A percentile compares a stretch with the other conserved stretches of the same genome.
These are phyloP conservation scores for Pagrus major DNA, from an alignment of 2,113 vertebrate species.

Conservation along the genomic window DNA sequence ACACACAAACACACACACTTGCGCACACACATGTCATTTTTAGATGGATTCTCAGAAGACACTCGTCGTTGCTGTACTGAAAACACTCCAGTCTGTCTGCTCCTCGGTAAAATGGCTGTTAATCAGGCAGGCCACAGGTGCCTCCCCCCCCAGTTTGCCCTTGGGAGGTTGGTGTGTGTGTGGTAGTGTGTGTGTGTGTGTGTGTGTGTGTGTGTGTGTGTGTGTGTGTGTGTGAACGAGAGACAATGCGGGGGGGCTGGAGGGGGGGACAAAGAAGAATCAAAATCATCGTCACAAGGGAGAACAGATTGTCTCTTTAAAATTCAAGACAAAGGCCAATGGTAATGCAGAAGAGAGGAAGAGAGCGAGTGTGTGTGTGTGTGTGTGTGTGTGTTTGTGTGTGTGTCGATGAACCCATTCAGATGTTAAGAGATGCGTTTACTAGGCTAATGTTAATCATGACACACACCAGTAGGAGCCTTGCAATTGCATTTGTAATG, in stretches of 20 bases:
- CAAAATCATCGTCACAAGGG: slow-evolving; percentile 11
- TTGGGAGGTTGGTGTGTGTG: slow-evolving; percentile 7
- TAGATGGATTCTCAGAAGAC: slow-evolving; percentile 10
- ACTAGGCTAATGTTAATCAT: slow-evolving; percentile 33
- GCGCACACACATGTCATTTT: neutral
- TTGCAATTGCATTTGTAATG: slow-evolving; percentile 14
- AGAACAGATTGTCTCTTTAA: slow-evolving; percentile 52
- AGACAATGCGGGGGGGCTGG: neutral
- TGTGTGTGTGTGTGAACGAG: slow-evolving; percentile 16
- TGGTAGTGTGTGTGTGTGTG: neutral
- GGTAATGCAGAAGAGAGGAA: neutral
- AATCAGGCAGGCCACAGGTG: slow-evolving; percentile 56
- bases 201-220: slow-evolving; percentile 8
- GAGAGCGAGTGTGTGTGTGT: neutral
- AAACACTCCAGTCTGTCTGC: slow-evolving; percentile 14
- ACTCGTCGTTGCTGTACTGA: neutral
- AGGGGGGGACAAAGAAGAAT: neutral
- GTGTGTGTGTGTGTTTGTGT: neutral
- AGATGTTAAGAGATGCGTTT: slow-evolving; percentile 20
- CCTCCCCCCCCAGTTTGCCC: slow-evolving; percentile 25
- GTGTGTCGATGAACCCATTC: slow-evolving; percentile 12
- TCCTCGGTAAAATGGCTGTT: slow-evolving; percentile 58
- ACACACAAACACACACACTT: neutral
- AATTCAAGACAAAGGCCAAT: slow-evolving; percentile 37
- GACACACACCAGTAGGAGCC: neutral